Percentiles rank a stretch among this genome's conserved stretches.
phyloP scores from a whole-genome alignment of 23 tunicate species.

The Styela clava region DNA sequence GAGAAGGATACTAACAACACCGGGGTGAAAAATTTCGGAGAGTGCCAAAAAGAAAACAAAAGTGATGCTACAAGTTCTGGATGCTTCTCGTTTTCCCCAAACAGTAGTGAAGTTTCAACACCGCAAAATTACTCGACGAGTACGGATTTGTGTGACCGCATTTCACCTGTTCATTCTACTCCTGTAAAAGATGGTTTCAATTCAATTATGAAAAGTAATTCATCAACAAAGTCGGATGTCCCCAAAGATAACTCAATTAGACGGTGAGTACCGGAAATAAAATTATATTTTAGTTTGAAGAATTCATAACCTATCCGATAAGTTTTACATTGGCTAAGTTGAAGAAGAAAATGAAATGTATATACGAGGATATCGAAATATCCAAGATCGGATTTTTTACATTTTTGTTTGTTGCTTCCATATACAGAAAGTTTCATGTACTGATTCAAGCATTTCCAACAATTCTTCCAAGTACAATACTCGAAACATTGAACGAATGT shows the following conservation, averaged over 20 bases:
- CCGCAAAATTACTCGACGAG: not conserved
- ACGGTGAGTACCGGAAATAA: not conserved
- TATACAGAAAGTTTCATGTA: not conserved
- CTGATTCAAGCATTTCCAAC: not conserved
- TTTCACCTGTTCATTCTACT: not conserved
- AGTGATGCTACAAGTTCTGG: not conserved
- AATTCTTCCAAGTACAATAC: not conserved
- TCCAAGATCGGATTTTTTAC: not conserved
- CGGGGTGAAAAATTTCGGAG: not conserved
- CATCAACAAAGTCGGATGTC: not conserved
- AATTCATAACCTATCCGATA: too few relatives aligned
- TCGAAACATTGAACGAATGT: not conserved
- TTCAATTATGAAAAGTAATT: not conserved
- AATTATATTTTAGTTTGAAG: too few relatives aligned
- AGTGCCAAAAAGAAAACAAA: not conserved
- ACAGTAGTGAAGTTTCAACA: not conserved
- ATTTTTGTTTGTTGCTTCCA: not conserved
- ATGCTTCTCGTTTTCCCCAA: not conserved
- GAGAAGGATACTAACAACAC: not conserved
- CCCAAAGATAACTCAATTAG: not conserved
- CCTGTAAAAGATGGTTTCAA: not conserved
- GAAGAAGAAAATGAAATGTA: not conserved
- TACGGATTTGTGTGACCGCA: not conserved
- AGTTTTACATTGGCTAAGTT: too few relatives aligned
- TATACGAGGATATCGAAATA: not conserved